Evolutionary conservation across 2,797 vertebrate species (phyloP), one percentile per base, ranked within the genome.

Genomic region (Hippopotamyrus pictus): DNA sequence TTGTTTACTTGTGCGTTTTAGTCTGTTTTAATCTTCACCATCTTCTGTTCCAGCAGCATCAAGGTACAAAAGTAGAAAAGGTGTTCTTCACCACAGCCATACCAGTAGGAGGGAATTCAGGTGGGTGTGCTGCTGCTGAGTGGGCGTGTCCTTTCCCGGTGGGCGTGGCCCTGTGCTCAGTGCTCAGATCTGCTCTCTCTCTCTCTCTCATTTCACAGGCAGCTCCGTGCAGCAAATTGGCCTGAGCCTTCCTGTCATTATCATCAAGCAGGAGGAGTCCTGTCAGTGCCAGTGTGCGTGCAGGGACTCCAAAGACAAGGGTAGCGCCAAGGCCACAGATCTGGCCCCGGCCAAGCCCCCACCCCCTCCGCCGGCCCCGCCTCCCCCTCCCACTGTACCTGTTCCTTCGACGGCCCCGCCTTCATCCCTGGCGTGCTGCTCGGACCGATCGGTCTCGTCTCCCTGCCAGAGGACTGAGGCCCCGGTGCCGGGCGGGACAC

Each of bases 261-360:
- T 99, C 95, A 99, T 99, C 94, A 99, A 99, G 94, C 99, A 99
- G 96, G 99, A 99, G 93, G 98, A 99, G 92, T 97, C 97, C 44
- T 99, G 99, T 93, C 98, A 99, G 96, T 99, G 99, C 93, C 97
- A 99, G 88, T 99, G 99, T 93, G 96, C 97, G 90, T 99, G 99
- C 95, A 96, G 98, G 95, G 98, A 99, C 96, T 95, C 96, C 91
- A 99, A 98, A 96, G 98, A 99, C 91, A 97, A 97, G 94, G 95
- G 94, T 46, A 91, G 94, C 88, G 89, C 92, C 65, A 94, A 95
- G 94, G 97, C 96, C 93, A 92, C 93, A 82, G 92, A 94, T 69
- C 88, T 89, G 6, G 54, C 92, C 5, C 90, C 92, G 1, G 88
- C 92, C n/a, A 89, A 91, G 0, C 90, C 53, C 92, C 94, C 94